A percentile compares a stretch with the other conserved stretches of the same genome.
phyloP scores from a whole-genome alignment of 2,113 vertebrate species.

The Antechinus flavipes region DNA sequence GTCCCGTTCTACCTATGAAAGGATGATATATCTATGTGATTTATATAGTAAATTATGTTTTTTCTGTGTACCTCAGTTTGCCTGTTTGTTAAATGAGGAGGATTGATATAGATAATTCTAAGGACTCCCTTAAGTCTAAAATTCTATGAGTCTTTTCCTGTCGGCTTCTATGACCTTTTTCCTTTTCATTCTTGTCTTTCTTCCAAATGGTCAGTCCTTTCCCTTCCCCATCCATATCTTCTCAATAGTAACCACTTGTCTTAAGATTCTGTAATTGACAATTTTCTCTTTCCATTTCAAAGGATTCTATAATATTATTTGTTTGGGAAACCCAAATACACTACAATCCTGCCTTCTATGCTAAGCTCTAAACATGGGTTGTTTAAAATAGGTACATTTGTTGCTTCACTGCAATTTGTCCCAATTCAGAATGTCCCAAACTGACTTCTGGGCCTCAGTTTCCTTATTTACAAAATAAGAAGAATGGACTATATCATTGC shows the following conservation, averaged over 20 bases:
- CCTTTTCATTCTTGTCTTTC: slow-evolving; percentile 4
- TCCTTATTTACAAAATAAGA: slow-evolving; percentile 20
- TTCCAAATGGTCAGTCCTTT: not conserved
- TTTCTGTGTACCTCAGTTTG: not conserved
- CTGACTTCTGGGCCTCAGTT: slow-evolving; percentile 9
- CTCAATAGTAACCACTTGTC: not conserved
- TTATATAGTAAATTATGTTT: not conserved
- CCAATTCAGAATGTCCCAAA: not conserved
- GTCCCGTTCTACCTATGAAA: not conserved
- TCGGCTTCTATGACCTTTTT: not conserved
- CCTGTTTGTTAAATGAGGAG: not conserved
- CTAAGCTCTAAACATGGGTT: not conserved
- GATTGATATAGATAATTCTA: not conserved
- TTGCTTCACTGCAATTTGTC: not conserved
- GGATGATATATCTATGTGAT: not conserved
- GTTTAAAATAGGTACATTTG: not conserved
- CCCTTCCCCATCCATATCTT: not conserved
- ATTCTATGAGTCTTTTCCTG: not conserved
- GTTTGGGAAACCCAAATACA: not conserved
- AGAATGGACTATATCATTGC: not conserved
- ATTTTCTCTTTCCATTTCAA: not conserved
- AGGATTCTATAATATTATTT: not conserved
- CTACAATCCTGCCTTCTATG: not conserved
- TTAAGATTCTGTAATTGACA: not conserved
- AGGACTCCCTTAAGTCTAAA: not conserved